phyloP scores from a whole-genome alignment of 2,113 vertebrate genomes.

The Triplophysa dalaica region DNA sequence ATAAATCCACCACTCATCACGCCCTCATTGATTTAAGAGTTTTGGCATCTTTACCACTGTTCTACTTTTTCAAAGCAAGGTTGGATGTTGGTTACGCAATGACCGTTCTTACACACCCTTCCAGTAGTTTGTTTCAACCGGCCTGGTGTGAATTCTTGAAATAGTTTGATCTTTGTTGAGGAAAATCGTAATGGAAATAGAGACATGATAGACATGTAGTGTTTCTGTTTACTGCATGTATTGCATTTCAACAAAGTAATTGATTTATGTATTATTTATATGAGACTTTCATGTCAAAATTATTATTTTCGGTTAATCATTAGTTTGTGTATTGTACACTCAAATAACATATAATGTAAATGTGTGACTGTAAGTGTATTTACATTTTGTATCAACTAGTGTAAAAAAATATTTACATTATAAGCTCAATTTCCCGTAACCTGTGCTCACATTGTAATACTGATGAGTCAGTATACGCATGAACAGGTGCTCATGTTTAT shows the following conservation, averaged over 20 bases:
- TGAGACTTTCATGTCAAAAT: no score
- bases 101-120: constrained; percentile 7
- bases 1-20: background rate
- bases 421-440: constrained; percentile 19
- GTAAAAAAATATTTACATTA: background rate
- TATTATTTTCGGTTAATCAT: background rate
- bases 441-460: background rate
- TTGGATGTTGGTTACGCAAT: constrained; percentile 15
- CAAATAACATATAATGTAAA: background rate
- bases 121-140: constrained; percentile 10
- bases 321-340: background rate
- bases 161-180: background rate
- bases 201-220: background rate
- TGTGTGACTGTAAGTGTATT: background rate
- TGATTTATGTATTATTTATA: background rate
- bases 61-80: background rate
- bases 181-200: no score
- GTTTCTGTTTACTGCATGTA: background rate
- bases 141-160: background rate
- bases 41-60: constrained; percentile 11
- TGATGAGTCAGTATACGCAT: constrained; percentile 40
- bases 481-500: background rate
- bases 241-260: background rate
- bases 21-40: background rate
- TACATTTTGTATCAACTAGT: background rate